Base-by-base conservation (phyloP, 2,113 vertebrate species). In the Coturnix japonica region DNA sequence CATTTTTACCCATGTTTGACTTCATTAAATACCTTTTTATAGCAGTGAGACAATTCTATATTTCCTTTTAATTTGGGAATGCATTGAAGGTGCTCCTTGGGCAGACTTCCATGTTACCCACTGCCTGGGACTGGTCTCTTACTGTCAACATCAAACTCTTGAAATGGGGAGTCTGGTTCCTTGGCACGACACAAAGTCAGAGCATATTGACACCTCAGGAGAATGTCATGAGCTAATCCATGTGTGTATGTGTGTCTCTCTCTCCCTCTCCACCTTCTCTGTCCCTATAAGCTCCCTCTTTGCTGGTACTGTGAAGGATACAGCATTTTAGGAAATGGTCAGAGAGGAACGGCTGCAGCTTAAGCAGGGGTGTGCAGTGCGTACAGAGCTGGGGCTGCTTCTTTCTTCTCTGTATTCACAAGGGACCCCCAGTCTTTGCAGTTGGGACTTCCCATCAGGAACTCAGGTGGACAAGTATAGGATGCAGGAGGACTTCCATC, bases 21-120 rank as follows among this genome's bases (percentile, higher is more conserved):
- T 95, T 88, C 49, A 37, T 75, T 71, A 74, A 88, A 72, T 74
- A 72, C 10, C 17, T 92, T 90, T 79, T 66, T 44, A 9, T 63
- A 84, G 53, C 59, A 67, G 39, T 43, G 44, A 93, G 51, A 57
- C 39, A 87, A 76, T 76, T 76, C 35, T 87, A 46, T 69, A 85
- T 80, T 85, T 89, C 46, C 57, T 60, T 77, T 56, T 51, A 7
- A 71, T 80, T 93, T 92, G 57, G 71, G 18, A 67, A 31, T 74
- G 61, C 51, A 65, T 28, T 66, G 66, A 80, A 80, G 49, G 30
- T 60, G n/a, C 2, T 51, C 65, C 83, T 59, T 35, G 44, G 54
- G 77, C 41, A 83, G 63, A 67, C 63, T 53, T 81, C 72, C 93
- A 46, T 71, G 60, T 80, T 81, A 74, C 37, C 71, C 51, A 44